These are phyloP conservation scores for Branchellion lobata DNA, from an alignment of 2,888 invertebrate species.

Conservation along the genomic window DNA sequence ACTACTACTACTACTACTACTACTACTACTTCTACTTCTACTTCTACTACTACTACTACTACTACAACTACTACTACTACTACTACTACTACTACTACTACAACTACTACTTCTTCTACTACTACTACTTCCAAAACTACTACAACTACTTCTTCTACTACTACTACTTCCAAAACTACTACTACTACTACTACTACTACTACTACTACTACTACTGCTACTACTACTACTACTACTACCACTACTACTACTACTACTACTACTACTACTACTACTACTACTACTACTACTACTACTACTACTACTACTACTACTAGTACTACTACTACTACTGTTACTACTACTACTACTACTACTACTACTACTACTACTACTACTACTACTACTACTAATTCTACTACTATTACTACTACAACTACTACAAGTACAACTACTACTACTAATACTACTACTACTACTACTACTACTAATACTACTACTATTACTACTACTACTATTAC, in stretches of 20 bases:
- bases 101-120: too few relatives aligned
- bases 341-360: slow-evolving; percentile 10
- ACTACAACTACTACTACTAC: too few relatives aligned
- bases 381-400: slow-evolving; percentile 15
- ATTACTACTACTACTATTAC: slow-evolving; percentile 18
- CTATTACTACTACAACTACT: slow-evolving; percentile 25
- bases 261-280: slow-evolving; percentile 24
- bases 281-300: slow-evolving; percentile 25
- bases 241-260: slow-evolving; percentile 22
- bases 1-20: too few relatives aligned
- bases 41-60: too few relatives aligned
- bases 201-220: slow-evolving; percentile 23
- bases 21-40: too few relatives aligned
- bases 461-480: slow-evolving; percentile 17
- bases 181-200: slow-evolving; percentile 29
- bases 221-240: slow-evolving; percentile 19
- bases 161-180: slow-evolving; percentile 8
- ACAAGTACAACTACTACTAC: slow-evolving; percentile 9
- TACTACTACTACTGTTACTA: slow-evolving; percentile 28
- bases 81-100: too few relatives aligned
- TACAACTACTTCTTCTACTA: background rate
- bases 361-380: slow-evolving; percentile 14
- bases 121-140: too few relatives aligned
- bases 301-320: slow-evolving; percentile 8
- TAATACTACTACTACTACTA: slow-evolving; percentile 18